phyloP scores from a whole-genome alignment of 2,888 invertebrate genomes.

The Elmis aenea region DNA sequence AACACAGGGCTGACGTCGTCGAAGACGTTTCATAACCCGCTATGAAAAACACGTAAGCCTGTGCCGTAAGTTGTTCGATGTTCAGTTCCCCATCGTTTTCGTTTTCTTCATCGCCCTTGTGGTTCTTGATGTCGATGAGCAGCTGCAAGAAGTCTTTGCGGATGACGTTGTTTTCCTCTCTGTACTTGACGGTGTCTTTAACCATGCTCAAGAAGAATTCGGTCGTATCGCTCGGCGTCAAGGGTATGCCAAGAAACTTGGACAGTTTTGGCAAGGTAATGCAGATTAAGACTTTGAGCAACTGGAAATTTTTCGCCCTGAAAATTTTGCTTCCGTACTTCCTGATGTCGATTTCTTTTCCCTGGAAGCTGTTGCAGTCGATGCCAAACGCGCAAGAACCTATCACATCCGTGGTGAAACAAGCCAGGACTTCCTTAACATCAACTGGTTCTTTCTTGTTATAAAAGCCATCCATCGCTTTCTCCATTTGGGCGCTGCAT shows the following conservation, averaged over 20 bases:
- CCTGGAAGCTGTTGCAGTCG: slow-evolving; percentile 6
- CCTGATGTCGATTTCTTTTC: slow-evolving; percentile 37
- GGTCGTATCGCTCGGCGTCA: slow-evolving; percentile 24
- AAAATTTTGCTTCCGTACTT: slow-evolving; percentile 10
- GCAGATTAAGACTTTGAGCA: too few relatives aligned
- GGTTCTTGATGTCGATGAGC: slow-evolving; percentile 11
- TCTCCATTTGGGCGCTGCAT: slow-evolving; percentile 22
- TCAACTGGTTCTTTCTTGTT: slow-evolving; percentile 4
- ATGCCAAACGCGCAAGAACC: slow-evolving; percentile 7
- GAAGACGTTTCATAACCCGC: slow-evolving; percentile 44
- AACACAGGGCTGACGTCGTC: slow-evolving; percentile 43
- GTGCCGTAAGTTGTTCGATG: slow-evolving; percentile 23
- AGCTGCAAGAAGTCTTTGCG: slow-evolving; percentile 28
- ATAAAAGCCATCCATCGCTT: neutral
- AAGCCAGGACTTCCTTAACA: slow-evolving; percentile 8
- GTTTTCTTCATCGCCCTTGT: slow-evolving; percentile 1
- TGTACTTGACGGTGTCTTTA: slow-evolving; percentile 28
- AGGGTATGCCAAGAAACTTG: slow-evolving; percentile 15
- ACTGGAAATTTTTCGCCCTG: slow-evolving; percentile 17
- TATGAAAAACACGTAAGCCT: slow-evolving; percentile 31
- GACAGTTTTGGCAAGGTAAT: slow-evolving; percentile 21
- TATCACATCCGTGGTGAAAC: slow-evolving; percentile 15
- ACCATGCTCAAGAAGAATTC: slow-evolving; percentile 33
- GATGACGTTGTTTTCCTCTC: slow-evolving; percentile 27
- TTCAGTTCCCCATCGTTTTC: slow-evolving; percentile 2